Evolutionary conservation across 2,797 vertebrate genomes (phyloP).

Genomic region (Sardinella longiceps): DNA sequence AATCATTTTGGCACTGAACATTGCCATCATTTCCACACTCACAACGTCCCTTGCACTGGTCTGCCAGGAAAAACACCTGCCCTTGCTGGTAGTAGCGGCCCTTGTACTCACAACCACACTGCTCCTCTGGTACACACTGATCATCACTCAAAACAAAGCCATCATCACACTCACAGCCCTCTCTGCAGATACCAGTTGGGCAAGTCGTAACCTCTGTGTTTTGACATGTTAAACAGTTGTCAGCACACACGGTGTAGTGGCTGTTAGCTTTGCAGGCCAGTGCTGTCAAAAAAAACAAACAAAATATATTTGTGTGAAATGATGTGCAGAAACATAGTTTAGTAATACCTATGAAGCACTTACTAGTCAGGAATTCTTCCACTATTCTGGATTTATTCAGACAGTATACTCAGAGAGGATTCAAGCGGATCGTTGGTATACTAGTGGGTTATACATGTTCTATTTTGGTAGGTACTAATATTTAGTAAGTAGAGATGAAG

Average conservation of each 20-base stretch:
- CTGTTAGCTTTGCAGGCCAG: slow-evolving; percentile 67
- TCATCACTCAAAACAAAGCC: slow-evolving; percentile 69
- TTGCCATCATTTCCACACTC: slow-evolving; percentile 58
- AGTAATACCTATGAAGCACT: too few species aligned
- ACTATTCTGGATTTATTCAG: too few species aligned
- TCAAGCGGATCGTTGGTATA: too few species aligned
- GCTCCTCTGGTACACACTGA: slow-evolving; percentile 66
- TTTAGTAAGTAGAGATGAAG: too few species aligned
- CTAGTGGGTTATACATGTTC: too few species aligned
- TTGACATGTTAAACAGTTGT: too few species aligned
- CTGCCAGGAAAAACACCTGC: slow-evolving; percentile 54
- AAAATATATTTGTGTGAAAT: too few species aligned
- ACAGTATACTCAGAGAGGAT: too few species aligned
- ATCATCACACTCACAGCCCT: slow-evolving; percentile 70
- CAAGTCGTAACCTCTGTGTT: too few species aligned
- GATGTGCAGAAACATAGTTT: too few species aligned
- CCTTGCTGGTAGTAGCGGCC: slow-evolving; percentile 65
- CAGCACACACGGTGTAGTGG: slow-evolving; percentile 74
- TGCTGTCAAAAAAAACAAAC: slow-evolving; percentile 64
- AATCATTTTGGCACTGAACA: slow-evolving; percentile 54
- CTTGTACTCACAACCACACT: slow-evolving; percentile 73
- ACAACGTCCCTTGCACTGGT: slow-evolving; percentile 61
- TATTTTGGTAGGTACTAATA: too few species aligned
- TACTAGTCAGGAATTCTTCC: too few species aligned
- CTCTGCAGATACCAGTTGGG: slow-evolving; percentile 59